Base-by-base conservation (phyloP, 2,888 invertebrate species). In the Hypena proboscidalis region DNA sequence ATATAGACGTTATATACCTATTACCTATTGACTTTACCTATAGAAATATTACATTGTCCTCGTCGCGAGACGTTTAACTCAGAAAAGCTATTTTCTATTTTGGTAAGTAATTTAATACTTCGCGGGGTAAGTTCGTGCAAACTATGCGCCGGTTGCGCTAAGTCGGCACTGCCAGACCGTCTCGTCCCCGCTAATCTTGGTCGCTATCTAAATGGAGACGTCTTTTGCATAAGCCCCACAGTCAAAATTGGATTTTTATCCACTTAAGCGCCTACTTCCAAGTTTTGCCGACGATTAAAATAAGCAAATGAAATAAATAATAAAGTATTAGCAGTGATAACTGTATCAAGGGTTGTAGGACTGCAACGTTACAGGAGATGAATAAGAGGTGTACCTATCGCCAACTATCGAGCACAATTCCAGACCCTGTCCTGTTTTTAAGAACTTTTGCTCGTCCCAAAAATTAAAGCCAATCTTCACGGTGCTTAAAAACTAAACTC, bases 61-160 rank as follows among this genome's bases (percentile, higher is more conserved):
- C 46, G 49, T 54, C 48, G 55, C 52, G 51, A 74, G 64, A 75
- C 70, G 74, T 79, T 80, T 76, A 74, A 77, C 71, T 77, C 61
- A 60, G 73, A 71, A 79, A 83, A 78, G 80, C 80, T 80, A 80
- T 86, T 81, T 77, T 73, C 80, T 80, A 80, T 86, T 81, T 77
- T 73, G 70, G 74, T 77, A 77, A 81, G 79, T 80, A 79, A 83
- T 83, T 83, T 78, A 83, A 84, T 85, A 80, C 74, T 58, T 64
- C 49, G 49, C 58, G 58, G 72, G 66, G 72, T 70, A 70, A 82
- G 78, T 83, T 79, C 61, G 55, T 56, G 61, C 57, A 64, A 82
- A 82, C 80, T 85, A 83, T 80, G 77, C 74, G 54, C 57, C 56
- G 62, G 70, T 58, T 69, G 74, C 63, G 64, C 74, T 69, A 70